phyloP scores from a whole-genome alignment of 53 echinoderm and acorn worm species.

The Antedon mediterranea region DNA sequence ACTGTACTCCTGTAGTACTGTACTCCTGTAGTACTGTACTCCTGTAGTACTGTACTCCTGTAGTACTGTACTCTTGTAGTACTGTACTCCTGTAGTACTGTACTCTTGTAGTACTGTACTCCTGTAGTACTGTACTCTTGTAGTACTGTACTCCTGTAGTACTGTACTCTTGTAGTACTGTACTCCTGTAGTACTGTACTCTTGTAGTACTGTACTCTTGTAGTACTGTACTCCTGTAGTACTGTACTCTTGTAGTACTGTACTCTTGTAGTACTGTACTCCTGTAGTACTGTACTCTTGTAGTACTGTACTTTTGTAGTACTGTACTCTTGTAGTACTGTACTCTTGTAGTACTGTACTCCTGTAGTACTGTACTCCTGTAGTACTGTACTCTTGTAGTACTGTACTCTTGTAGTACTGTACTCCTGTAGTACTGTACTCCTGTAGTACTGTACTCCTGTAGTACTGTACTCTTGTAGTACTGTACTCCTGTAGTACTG shows the following conservation, averaged over 20 bases:
- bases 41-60: background rate
- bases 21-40: background rate
- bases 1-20: background rate
- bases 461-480: background rate
- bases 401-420: no score
- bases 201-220: no score
- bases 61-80: background rate
- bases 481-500: background rate
- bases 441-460: no score
- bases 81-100: background rate
- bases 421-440: background rate
- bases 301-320: background rate
- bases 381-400: background rate
- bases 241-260: no score
- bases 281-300: no score
- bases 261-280: background rate
- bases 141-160: background rate
- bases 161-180: background rate
- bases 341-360: background rate
- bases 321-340: no score
- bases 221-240: background rate
- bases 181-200: background rate
- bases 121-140: no score
- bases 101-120: background rate
- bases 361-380: no score